Percentiles rank a stretch among this genome's conserved stretches.
Conservation (phyloP, 2,888 invertebrate genomes). For the Sisyra terminalis region DNA sequence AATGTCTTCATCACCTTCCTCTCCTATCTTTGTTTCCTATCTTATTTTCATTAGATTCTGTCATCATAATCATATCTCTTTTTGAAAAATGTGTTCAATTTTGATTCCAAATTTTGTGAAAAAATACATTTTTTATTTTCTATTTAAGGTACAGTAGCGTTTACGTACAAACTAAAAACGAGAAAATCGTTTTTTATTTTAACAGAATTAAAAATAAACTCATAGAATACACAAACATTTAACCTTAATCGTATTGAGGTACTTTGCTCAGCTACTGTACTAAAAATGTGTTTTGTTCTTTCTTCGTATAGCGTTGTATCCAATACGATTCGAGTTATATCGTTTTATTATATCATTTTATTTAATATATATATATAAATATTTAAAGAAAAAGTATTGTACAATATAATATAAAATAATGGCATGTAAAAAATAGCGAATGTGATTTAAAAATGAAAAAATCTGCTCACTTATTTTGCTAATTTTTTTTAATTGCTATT, state of each 20-base stretch:
- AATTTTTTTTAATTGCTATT: not conserved
- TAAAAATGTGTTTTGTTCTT: not conserved
- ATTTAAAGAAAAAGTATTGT: not conserved
- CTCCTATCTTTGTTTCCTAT: constrained; percentile 9
- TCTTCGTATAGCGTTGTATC: constrained; percentile 7
- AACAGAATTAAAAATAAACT: too few relatives aligned
- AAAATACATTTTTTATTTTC: too few relatives aligned
- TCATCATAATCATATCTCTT: constrained; percentile 8
- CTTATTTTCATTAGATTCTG: constrained; percentile 5
- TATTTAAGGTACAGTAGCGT: too few relatives aligned
- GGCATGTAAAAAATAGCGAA: not conserved
- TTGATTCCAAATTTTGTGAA: too few relatives aligned
- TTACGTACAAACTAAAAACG: too few relatives aligned
- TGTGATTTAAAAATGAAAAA: not conserved
- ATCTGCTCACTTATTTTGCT: not conserved
- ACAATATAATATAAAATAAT: not conserved
- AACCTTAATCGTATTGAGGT: too few relatives aligned
- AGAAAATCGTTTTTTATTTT: too few relatives aligned
- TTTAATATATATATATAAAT: too few relatives aligned
- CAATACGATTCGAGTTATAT: not conserved
- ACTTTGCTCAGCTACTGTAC: too few relatives aligned
- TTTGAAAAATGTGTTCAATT: not conserved
- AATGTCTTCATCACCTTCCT: constrained; percentile 10
- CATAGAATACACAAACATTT: too few relatives aligned
- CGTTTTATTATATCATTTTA: too few relatives aligned